phyloP scores from a whole-genome alignment of 2,113 vertebrate genomes.

The Larimichthys crocea region DNA sequence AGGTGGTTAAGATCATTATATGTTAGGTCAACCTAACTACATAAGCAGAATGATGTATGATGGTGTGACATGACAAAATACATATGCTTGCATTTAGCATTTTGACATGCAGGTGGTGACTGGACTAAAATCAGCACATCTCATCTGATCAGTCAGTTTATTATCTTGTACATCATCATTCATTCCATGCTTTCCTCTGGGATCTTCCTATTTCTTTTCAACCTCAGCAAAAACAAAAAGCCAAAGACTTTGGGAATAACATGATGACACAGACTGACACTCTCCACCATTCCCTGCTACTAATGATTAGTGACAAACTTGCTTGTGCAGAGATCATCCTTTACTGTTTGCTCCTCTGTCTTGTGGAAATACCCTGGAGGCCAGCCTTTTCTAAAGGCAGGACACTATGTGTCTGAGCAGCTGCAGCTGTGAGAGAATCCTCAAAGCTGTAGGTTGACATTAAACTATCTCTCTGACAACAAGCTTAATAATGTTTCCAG shows the following conservation, averaged over 20 bases:
- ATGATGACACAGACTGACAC: conserved; percentile 27
- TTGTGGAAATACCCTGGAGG: conserved; percentile 30
- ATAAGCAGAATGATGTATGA: conserved; percentile 2
- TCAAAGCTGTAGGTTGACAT: conserved; percentile 16
- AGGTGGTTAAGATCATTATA: neutral
- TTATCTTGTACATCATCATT: neutral
- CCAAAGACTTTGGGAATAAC: conserved; percentile 2
- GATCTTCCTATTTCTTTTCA: conserved; percentile 7
- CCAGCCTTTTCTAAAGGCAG: neutral
- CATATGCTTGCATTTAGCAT: neutral
- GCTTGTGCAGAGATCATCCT: conserved; percentile 30
- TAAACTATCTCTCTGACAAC: conserved; percentile 33
- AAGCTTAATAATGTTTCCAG: conserved; percentile 37
- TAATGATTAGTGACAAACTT: neutral
- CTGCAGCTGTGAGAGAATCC: conserved; percentile 36
- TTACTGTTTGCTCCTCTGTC: conserved; percentile 14
- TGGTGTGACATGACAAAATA: neutral
- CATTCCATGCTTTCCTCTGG: neutral
- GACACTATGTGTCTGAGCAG: conserved; percentile 34
- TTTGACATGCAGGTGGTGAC: conserved; percentile 4
- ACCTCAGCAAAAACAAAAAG: conserved; percentile 9
- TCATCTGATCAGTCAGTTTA: conserved; percentile 9
- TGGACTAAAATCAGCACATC: neutral
- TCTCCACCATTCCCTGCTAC: neutral
- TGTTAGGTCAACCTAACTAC: neutral